phyloP scores from a whole-genome alignment of 2,888 invertebrate species.

The Tetranychus truncatus region DNA sequence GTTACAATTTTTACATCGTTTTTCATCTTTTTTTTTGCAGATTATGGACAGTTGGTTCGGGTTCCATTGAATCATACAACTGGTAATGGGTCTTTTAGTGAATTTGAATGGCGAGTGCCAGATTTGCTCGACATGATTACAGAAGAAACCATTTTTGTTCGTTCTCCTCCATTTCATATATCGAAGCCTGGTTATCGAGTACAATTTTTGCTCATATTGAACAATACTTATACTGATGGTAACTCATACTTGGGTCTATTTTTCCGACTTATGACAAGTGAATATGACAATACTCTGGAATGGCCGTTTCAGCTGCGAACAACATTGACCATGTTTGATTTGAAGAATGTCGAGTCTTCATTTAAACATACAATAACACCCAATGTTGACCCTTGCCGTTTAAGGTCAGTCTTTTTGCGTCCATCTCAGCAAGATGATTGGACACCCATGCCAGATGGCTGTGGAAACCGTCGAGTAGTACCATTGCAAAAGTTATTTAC shows the following conservation, averaged over 20 bases:
- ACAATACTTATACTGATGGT: not conserved
- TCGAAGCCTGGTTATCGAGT: not conserved
- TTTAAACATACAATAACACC: conserved; percentile 18
- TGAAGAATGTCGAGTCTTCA: not conserved
- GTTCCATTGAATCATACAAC: not conserved
- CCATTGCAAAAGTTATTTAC: conserved; percentile 7
- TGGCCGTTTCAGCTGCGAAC: conserved; percentile 22
- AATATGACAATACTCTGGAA: conserved; percentile 23
- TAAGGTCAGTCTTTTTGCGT: conserved; percentile 24
- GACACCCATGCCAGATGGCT: conserved; percentile 20
- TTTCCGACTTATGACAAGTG: conserved; percentile 23
- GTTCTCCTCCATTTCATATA: not conserved
- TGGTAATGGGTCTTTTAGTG: not conserved
- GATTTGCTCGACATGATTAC: not conserved
- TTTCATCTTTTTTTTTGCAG: not conserved
- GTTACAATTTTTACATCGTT: not conserved
- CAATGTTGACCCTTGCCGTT: conserved; percentile 23
- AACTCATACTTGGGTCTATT: conserved; percentile 23
- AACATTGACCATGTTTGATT: not conserved
- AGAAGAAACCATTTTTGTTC: not conserved
- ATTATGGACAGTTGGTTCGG: not conserved
- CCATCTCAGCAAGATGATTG: conserved; percentile 19
- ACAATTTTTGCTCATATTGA: not conserved
- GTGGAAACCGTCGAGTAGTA: conserved; percentile 20
- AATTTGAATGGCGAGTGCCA: not conserved